Evolutionary conservation across 2,888 invertebrate genomes (phyloP).

Genomic region (Agelastica alni): DNA sequence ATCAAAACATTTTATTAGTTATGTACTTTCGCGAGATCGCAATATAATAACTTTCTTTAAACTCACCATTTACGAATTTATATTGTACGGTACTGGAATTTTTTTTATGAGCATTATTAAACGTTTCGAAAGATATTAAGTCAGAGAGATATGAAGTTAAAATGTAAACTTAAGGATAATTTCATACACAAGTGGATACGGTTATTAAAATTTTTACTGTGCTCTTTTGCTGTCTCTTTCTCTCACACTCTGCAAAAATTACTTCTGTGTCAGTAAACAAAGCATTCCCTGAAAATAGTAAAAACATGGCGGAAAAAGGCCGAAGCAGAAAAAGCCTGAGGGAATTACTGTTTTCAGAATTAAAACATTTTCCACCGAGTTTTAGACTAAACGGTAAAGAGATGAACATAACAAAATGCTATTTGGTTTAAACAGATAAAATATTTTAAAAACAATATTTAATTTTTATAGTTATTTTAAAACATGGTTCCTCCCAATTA

Average conservation of each 20-base stretch:
- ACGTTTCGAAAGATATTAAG: constrained; percentile 29
- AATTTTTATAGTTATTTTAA: neutral
- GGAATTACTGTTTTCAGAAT: constrained; percentile 37
- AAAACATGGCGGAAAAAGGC: constrained; percentile 24
- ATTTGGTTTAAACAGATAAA: neutral
- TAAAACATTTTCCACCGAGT: constrained; percentile 30
- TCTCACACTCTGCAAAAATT: constrained; percentile 36
- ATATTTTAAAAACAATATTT: neutral
- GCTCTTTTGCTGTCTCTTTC: constrained; percentile 31
- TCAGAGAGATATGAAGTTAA: constrained; percentile 29
- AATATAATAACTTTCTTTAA: too few species aligned
- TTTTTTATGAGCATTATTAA: constrained; percentile 14
- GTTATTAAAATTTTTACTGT: constrained; percentile 41
- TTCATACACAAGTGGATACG: constrained; percentile 39
- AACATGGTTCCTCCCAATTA: too few species aligned
- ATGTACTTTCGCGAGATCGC: too few species aligned
- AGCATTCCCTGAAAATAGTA: constrained; percentile 32
- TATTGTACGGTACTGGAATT: neutral
- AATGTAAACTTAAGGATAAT: constrained; percentile 37
- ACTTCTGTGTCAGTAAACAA: constrained; percentile 42
- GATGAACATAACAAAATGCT: neutral
- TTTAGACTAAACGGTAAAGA: constrained; percentile 19
- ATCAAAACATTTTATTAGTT: too few species aligned
- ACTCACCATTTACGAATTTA: too few species aligned
- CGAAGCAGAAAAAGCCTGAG: constrained; percentile 23